Base-by-base conservation (phyloP, 2,113 vertebrate genomes). In the Poeciliopsis prolifica region DNA sequence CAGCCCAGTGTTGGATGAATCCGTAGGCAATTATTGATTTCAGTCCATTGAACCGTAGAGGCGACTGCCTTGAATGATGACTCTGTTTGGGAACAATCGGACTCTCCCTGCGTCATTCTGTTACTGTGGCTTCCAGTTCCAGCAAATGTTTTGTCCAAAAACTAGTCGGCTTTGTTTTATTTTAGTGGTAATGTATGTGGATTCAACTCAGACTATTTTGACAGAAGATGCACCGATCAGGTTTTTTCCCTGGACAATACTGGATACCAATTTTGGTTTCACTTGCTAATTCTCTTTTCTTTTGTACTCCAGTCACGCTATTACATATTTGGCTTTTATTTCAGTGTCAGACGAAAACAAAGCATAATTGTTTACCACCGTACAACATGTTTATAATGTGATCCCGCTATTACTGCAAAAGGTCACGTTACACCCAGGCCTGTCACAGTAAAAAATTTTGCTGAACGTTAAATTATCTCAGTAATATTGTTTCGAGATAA, bases 11-110 rank as follows among this genome's bases (percentile, higher is more conserved):
- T 87, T 78, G 58, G 65, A 86, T 85, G 75, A 80, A 78, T 80
- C 87, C 81, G 61, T 4, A 0, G 89, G 92, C 85, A 74, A 69
- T 89, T 87, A 93, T 91, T 90, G 91, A 92, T 91, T 51, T 84
- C 54, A 51, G 79, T 85, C 68, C 87, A 86, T 88, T 87, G 85
- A 88, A 78, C 83, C 73, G 72, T 76, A 80, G 73, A 86, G 78
- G 54, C 68, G 22, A 29, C 74, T 75, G 80, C 81, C 76, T 81
- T 89, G 81, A 90, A 87, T 91, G 85, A 88, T 84, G 88, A 70
- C 80, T 72, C 61, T 83, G 82, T 70, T 73, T 31, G 69, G 63
- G 72, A 75, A 86, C 77, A 89, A 69, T 75, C 71, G 5, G 42
- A 30, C 60, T 70, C 15, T 72, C 61, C 75, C 51, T 72, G 42